These are phyloP conservation scores for Sinocyclocheilus anshuiensis DNA, from an alignment of 2,113 vertebrate species.

Conservation along the genomic window DNA sequence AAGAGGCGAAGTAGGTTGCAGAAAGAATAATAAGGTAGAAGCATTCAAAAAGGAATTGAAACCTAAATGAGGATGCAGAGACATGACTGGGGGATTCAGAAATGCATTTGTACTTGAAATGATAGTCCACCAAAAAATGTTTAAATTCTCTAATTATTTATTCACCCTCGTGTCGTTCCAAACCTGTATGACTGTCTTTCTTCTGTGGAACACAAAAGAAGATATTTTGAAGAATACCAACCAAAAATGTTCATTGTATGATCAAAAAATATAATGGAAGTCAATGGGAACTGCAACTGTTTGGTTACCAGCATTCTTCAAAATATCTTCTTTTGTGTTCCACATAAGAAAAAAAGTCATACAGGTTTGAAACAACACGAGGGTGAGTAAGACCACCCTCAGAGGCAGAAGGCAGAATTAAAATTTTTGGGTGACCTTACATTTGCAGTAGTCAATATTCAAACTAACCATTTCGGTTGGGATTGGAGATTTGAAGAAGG, in stretches of 20 bases:
- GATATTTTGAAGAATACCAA: neutral
- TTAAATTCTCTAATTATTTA: neutral
- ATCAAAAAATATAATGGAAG: neutral
- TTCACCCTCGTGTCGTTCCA: neutral
- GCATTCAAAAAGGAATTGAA: neutral
- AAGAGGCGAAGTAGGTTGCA: neutral
- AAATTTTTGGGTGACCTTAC: neutral
- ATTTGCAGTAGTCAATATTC: neutral
- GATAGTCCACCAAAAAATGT: neutral
- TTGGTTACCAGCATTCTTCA: neutral
- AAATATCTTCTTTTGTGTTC: neutral
- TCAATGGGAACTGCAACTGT: neutral
- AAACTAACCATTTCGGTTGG: constrained; percentile 83
- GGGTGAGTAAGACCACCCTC: neutral
- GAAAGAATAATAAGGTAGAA: neutral
- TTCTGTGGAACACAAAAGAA: neutral
- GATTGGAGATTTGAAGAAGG: constrained; percentile 87
- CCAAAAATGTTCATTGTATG: neutral
- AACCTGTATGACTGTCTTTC: neutral
- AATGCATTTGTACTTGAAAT: neutral
- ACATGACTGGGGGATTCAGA: neutral
- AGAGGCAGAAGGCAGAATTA: neutral
- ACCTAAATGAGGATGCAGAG: neutral
- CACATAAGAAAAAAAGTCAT: neutral
- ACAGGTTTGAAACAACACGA: neutral